These are phyloP conservation scores for Aphrophora alni DNA, from an alignment of 2,888 invertebrate species.

Conservation along the genomic window DNA sequence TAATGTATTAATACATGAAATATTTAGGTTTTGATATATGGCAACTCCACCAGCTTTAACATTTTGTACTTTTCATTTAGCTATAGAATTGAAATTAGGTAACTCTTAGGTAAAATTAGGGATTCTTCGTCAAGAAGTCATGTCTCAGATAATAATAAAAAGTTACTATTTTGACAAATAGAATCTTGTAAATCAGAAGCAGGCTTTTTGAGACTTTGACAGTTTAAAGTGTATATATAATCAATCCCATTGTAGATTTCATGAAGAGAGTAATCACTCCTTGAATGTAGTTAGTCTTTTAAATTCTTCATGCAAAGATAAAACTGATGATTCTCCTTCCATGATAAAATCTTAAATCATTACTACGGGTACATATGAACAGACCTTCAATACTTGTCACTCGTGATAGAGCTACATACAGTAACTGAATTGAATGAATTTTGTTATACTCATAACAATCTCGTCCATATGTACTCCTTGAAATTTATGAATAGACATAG, in stretches of 20 bases:
- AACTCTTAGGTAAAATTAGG: background rate
- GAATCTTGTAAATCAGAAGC: background rate
- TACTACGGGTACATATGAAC: background rate
- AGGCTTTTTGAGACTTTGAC: conserved; percentile 7
- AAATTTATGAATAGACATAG: no score
- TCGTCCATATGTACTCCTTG: no score
- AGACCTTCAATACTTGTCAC: background rate
- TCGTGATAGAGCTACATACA: background rate
- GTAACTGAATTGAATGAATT: background rate
- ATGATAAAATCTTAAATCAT: background rate
- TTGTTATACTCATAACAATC: no score
- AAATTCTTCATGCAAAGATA: background rate
- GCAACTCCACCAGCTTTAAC: background rate
- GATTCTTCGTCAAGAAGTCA: background rate
- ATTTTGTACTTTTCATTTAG: background rate
- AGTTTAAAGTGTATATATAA: conserved; percentile 14
- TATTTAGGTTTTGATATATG: background rate
- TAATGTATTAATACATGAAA: background rate
- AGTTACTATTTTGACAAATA: conserved; percentile 3
- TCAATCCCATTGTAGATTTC: background rate
- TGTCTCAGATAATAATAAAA: background rate
- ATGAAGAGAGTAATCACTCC: background rate
- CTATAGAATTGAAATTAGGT: background rate
- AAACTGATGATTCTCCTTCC: background rate
- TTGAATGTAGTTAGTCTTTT: background rate